These are phyloP conservation scores for Drosophila fulvimacula DNA, from an alignment of 2,888 invertebrate species.

Conservation along the genomic window DNA sequence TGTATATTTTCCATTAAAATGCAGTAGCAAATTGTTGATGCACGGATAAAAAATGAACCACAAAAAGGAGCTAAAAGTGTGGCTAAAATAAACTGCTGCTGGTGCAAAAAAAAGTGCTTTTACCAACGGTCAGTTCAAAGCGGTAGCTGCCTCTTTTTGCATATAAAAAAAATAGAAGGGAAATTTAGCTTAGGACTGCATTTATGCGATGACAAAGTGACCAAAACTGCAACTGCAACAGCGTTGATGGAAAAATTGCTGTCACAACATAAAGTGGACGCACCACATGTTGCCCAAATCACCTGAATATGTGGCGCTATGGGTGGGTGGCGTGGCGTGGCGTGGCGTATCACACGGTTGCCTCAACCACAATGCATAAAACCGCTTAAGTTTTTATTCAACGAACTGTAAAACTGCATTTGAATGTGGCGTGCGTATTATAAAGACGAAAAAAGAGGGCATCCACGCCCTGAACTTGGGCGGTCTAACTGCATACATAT, in stretches of 20 bases:
- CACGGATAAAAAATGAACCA: conserved; percentile 13
- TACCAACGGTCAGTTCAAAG: conserved; percentile 22
- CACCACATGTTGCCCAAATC: conserved; percentile 33
- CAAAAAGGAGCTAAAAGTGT: conserved; percentile 8
- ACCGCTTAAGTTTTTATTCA: conserved; percentile 78
- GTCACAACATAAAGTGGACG: conserved; percentile 70
- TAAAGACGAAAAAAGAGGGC: conserved; percentile 9
- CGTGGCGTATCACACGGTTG: conserved; percentile 26
- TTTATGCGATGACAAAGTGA: conserved; percentile 74
- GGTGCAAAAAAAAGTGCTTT: conserved; percentile 16
- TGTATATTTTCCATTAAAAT: conserved; percentile 74
- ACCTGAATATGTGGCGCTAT: conserved; percentile 24
- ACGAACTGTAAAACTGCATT: conserved; percentile 77
- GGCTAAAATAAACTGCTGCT: conserved; percentile 43
- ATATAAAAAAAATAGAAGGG: conserved; percentile 52
- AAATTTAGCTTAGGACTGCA: conserved; percentile 72
- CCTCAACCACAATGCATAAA: conserved; percentile 55
- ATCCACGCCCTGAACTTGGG: conserved; percentile 46
- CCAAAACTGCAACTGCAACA: conserved; percentile 56
- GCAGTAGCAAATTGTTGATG: conserved; percentile 54
- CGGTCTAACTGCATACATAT: background rate
- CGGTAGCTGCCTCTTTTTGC: conserved; percentile 47
- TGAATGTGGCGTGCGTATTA: conserved; percentile 53
- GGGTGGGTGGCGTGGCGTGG: background rate
- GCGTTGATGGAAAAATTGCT: conserved; percentile 68